These are phyloP conservation scores for Parapristionchus giblindavisi DNA, from an alignment of 2,888 invertebrate species.

Conservation along the genomic window DNA sequence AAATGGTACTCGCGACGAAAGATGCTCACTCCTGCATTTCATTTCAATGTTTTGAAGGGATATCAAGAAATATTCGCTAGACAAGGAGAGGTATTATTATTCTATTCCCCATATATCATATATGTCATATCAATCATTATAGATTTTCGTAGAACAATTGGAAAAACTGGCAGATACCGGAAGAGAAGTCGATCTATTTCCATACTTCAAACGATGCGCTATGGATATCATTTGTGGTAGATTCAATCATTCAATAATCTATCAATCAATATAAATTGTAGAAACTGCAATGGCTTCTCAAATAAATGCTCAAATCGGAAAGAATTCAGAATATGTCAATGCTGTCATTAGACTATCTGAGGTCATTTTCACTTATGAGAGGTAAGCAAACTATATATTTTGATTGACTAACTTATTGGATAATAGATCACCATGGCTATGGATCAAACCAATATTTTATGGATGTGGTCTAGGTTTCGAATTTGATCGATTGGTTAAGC, in stretches of 20 bases:
- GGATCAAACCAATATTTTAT: constrained; percentile 75
- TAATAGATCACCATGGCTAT: constrained; percentile 75
- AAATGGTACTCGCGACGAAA: constrained; percentile 72
- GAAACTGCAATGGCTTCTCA: constrained; percentile 63
- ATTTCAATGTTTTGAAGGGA: constrained; percentile 73
- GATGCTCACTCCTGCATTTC: constrained; percentile 74
- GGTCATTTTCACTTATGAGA: constrained; percentile 6
- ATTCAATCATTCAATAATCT: too few relatives aligned
- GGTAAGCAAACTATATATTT: too few relatives aligned
- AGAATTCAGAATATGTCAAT: constrained; percentile 27
- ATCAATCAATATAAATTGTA: constrained; percentile 36
- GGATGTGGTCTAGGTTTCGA: constrained; percentile 24
- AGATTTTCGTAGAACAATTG: constrained; percentile 70
- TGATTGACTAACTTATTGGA: too few relatives aligned
- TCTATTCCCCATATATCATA: background rate
- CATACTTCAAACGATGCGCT: constrained; percentile 28
- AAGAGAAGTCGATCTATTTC: constrained; percentile 41
- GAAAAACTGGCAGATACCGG: constrained; percentile 60
- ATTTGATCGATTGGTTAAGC: constrained; percentile 25
- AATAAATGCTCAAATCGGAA: constrained; percentile 53
- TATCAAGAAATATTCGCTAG: constrained; percentile 8
- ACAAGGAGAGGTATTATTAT: constrained; percentile 9
- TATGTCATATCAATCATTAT: constrained; percentile 25
- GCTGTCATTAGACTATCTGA: constrained; percentile 11
- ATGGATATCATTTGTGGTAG: constrained; percentile 28